Base-by-base conservation (phyloP, 1,140 invertebrate species). In the Capitella teleta region DNA sequence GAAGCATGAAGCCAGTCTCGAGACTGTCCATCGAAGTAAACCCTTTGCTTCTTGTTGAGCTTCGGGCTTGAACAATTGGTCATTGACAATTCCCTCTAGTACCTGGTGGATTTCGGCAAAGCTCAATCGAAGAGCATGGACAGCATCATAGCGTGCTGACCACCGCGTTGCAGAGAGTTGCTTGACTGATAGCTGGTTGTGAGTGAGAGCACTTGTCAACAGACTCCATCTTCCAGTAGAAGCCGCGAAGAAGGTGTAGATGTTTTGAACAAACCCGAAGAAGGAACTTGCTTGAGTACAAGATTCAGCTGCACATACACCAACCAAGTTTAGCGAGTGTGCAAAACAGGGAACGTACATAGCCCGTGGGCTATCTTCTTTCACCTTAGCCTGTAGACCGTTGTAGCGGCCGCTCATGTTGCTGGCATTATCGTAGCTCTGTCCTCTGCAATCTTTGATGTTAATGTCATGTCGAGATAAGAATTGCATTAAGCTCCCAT, bases 341-440 rank as follows among this genome's bases (percentile, higher is more conserved):
- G 36, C 38, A 28, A 25, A 12, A 42, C 34, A 50, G 21, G 37
- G 12, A 28, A 50, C 28, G 28, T 26, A 50, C 23, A 28, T 19
- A 19, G 51, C 44, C 26, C 16, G 18, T 28, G 10, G 19, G 38
- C 43, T 28, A 2, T 23, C 34, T 42, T 48, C 26, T 25, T 10
- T 6, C 10, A 53, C 42, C 18, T 24, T 37, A 4, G 32, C 18
- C 36, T 53, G 63, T 12, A 66, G 21, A 8, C 61, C 63, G n/a
- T 34, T 38, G 36, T 64, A 67, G 1, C 36, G 45, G 18, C 63
- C 59, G 26, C 58, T 51, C 65, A 67, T 67, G 52, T 68, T 65
- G 19, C 49, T 47, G 28, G 63, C 66, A 58, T 68, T 70, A 34
- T 66, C 63, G 47, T 67, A 66, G 10, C 59, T 61, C 53, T 68